Evolutionary conservation across 2,797 vertebrate genomes (phyloP).

Genomic region (Sebastolobus alascanus): DNA sequence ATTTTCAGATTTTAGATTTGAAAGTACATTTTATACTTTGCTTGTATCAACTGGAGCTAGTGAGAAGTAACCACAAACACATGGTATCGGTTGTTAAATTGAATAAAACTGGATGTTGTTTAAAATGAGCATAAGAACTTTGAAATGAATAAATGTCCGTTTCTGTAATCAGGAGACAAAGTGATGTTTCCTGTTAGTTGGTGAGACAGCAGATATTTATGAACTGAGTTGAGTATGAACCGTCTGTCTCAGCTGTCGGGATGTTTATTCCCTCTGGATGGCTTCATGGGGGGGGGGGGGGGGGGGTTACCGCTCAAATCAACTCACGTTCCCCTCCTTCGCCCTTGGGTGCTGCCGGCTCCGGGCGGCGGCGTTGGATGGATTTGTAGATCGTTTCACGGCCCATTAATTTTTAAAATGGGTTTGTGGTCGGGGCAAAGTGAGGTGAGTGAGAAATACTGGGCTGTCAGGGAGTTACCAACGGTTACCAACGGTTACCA

Average conservation of each 20-base stretch:
- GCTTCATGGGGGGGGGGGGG: not conserved
- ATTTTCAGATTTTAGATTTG: too few species aligned
- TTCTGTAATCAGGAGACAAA: not conserved
- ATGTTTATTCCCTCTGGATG: not conserved
- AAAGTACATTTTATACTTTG: too few species aligned
- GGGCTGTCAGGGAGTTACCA: not conserved
- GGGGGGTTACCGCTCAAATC: not conserved
- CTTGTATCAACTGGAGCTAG: too few species aligned
- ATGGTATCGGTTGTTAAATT: too few species aligned
- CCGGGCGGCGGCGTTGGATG: not conserved
- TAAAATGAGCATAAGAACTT: too few species aligned
- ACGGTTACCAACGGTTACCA: not conserved
- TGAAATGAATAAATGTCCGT: too few species aligned
- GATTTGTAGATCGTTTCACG: conserved; percentile 57
- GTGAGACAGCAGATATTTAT: not conserved
- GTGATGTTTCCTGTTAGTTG: not conserved
- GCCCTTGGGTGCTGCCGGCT: not conserved
- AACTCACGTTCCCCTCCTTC: not conserved
- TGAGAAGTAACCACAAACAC: too few species aligned
- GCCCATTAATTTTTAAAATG: conserved; percentile 67
- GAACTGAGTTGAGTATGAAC: not conserved
- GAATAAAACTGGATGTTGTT: too few species aligned
- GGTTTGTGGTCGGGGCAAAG: conserved; percentile 62
- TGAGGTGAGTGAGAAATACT: conserved; percentile 31
- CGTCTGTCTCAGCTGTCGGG: not conserved